Percentiles rank a stretch among this genome's conserved stretches.
Conservation (phyloP, 2,113 vertebrate species). For the Bubo scandiacus region DNA sequence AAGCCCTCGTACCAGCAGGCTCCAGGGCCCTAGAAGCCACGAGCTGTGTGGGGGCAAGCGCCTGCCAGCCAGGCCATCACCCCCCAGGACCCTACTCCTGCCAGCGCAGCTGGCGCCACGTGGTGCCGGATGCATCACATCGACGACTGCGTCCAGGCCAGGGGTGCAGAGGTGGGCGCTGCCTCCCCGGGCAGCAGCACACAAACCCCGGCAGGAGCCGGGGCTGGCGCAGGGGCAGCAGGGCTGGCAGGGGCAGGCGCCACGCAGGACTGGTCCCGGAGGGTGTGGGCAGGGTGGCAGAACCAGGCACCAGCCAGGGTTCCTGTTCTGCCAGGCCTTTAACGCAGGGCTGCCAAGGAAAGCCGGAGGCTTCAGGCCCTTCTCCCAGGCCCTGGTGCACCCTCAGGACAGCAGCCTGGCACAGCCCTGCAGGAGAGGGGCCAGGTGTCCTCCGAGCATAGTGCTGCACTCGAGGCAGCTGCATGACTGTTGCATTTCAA, state of each 20-base stretch:
- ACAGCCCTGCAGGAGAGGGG: background rate
- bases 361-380: background rate
- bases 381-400: background rate
- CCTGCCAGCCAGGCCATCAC: background rate
- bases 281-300: too few relatives aligned
- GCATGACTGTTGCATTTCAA: background rate
- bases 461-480: background rate
- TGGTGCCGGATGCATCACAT: too few relatives aligned
- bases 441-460: background rate
- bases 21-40: accelerated
- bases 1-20: background rate
- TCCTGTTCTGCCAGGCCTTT: background rate
- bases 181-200: too few relatives aligned
- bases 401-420: too few relatives aligned
- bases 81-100: background rate
- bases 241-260: too few relatives aligned
- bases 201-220: too few relatives aligned
- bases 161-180: too few relatives aligned
- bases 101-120: too few relatives aligned
- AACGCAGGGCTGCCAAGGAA: accelerated
- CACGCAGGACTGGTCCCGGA: too few relatives aligned
- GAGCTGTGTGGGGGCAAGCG: background rate
- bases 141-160: too few relatives aligned
- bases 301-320: background rate
- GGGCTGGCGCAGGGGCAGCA: too few relatives aligned